Percentiles rank a stretch among this genome's conserved stretches.
phyloP scores from a whole-genome alignment of 2,888 invertebrate genomes.

The Ennomos quercinarius region DNA sequence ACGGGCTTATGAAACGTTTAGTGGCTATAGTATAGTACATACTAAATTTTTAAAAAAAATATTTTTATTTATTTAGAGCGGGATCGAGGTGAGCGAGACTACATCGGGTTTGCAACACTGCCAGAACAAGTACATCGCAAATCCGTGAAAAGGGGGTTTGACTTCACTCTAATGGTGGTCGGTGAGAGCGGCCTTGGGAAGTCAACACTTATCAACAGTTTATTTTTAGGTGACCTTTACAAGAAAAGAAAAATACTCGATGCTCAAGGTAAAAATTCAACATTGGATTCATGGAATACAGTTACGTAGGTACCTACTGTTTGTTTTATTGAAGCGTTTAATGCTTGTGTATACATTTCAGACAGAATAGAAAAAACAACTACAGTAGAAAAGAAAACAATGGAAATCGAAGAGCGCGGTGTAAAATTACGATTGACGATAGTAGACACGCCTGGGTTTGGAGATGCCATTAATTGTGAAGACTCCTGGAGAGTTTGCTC shows the following conservation, averaged over 20 bases:
- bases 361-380: constrained; percentile 90
- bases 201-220: constrained; percentile 96
- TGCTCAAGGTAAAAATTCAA: constrained; percentile 87
- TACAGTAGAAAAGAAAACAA: constrained; percentile 91
- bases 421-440: constrained; percentile 95
- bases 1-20: too few species aligned
- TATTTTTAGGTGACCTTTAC: constrained; percentile 97
- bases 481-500: constrained; percentile 97
- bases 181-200: constrained; percentile 98
- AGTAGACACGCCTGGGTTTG: constrained; percentile 98
- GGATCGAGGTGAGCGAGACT: constrained; percentile 89
- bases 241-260: constrained; percentile 91
- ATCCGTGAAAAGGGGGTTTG: constrained; percentile 98
- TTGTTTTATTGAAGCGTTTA: not conserved
- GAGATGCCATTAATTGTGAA: constrained; percentile 96
- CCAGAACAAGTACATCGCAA: constrained; percentile 98
- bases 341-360: constrained; percentile 54
- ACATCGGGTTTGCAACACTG: constrained; percentile 97
- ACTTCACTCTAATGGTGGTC: constrained; percentile 98
- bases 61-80: constrained; percentile 64
- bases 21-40: too few species aligned
- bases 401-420: constrained; percentile 98
- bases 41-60: not conserved
- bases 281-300: not conserved
- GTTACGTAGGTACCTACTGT: too few species aligned